Evolutionary conservation across 1,140 invertebrate species (phyloP).

Genomic region (Mamestra configurata): DNA sequence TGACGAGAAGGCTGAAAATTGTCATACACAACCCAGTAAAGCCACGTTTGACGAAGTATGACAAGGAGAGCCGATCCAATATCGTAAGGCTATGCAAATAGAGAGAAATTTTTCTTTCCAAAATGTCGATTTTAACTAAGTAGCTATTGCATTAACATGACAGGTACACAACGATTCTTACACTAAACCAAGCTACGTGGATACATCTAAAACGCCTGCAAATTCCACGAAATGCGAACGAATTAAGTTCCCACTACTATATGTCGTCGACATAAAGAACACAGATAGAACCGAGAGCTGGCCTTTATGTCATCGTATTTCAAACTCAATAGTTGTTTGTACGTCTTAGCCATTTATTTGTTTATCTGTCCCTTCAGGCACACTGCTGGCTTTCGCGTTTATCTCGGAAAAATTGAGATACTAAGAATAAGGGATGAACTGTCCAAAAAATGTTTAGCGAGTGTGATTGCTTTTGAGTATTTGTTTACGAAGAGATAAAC

Average conservation of each 20-base stretch:
- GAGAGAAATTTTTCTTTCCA: too few relatives aligned
- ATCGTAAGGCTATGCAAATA: too few relatives aligned
- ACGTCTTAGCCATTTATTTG: slow-evolving; percentile 2
- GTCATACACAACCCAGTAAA: too few relatives aligned
- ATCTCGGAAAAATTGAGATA: slow-evolving; percentile 26
- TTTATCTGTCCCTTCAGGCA: slow-evolving; percentile 26
- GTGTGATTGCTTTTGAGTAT: slow-evolving; percentile 12
- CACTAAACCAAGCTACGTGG: too few relatives aligned
- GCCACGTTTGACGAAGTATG: too few relatives aligned
- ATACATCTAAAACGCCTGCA: too few relatives aligned
- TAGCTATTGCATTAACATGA: too few relatives aligned
- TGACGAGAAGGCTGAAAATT: too few relatives aligned
- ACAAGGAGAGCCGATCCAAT: too few relatives aligned
- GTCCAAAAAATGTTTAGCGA: slow-evolving; percentile 21
- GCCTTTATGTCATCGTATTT: slow-evolving; percentile 24
- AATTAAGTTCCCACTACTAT: neutral
- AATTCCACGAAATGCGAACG: too few relatives aligned
- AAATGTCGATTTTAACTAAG: too few relatives aligned
- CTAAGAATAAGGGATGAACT: slow-evolving; percentile 32
- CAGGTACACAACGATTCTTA: too few relatives aligned
- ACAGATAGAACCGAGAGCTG: neutral
- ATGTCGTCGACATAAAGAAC: slow-evolving; percentile 2
- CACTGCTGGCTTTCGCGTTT: slow-evolving; percentile 20
- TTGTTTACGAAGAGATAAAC: neutral
- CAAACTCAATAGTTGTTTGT: slow-evolving; percentile 25